phyloP scores from a whole-genome alignment of 2,888 invertebrate genomes.

The Calameuta idolon region DNA sequence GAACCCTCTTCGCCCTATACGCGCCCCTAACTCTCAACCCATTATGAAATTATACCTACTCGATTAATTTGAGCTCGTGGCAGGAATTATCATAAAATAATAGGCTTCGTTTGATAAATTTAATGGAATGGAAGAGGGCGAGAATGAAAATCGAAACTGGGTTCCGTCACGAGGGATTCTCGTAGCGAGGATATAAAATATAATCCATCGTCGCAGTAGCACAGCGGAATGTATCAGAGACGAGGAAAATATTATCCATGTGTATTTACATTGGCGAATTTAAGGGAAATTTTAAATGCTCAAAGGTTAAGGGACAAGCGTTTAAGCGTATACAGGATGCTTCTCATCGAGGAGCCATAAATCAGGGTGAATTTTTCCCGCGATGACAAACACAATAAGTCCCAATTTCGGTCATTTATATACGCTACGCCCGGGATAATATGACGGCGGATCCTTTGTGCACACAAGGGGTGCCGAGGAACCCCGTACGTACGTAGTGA shows the following conservation, averaged over 20 bases:
- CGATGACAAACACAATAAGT: slow-evolving; percentile 68
- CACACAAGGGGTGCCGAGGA: slow-evolving; percentile 50
- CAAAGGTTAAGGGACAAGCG: not conserved
- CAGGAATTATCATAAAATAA: slow-evolving; percentile 65
- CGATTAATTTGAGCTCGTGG: slow-evolving; percentile 61
- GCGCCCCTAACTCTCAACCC: slow-evolving; percentile 43
- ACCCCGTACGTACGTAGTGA: slow-evolving; percentile 60
- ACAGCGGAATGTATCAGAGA: not conserved
- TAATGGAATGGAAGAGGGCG: not conserved
- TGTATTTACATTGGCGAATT: not conserved
- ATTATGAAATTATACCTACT: slow-evolving; percentile 65
- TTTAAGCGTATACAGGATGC: not conserved
- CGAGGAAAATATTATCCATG: not conserved
- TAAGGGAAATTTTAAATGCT: not conserved
- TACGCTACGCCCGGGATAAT: slow-evolving; percentile 64
- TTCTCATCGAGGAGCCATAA: slow-evolving; percentile 36
- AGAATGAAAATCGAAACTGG: not conserved
- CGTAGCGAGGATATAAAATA: not conserved
- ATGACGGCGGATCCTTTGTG: slow-evolving; percentile 65
- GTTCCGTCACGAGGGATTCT: not conserved
- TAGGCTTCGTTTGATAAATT: slow-evolving; percentile 36
- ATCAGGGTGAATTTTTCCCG: slow-evolving; percentile 49
- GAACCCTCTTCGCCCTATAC: slow-evolving; percentile 29
- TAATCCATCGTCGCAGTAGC: not conserved
- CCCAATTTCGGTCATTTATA: slow-evolving; percentile 67